Evolutionary conservation across 35 echinoderm and acorn worm genomes (phyloP).

Genomic region (Apostichopus parvimensis): DNA sequence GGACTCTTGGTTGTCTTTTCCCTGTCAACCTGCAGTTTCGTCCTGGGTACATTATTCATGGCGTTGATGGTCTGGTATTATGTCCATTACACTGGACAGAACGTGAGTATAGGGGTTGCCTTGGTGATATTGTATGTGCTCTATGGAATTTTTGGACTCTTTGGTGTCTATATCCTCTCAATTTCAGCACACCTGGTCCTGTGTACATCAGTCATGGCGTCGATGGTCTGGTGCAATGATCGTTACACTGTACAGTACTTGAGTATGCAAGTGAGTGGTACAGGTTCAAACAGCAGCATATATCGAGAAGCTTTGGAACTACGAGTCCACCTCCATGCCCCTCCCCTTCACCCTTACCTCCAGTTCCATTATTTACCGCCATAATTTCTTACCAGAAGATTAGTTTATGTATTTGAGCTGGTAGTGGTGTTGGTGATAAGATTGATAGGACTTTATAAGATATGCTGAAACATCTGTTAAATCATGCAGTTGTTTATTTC

Average conservation of each 20-base stretch:
- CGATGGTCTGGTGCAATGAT: conserved; percentile 75
- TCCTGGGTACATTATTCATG: conserved; percentile 74
- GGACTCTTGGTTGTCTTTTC: conserved; percentile 93
- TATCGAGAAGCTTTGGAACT: neutral
- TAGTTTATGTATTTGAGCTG: too few relatives aligned
- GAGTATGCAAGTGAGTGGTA: conserved; percentile 71
- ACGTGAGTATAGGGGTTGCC: conserved; percentile 62
- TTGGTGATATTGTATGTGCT: conserved; percentile 16
- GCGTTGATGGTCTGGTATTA: conserved; percentile 70
- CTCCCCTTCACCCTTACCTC: too few relatives aligned
- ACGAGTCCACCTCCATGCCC: too few relatives aligned
- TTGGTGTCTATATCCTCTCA: too few relatives aligned
- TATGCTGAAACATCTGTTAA: too few relatives aligned
- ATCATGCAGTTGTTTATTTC: too few relatives aligned
- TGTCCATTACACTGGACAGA: conserved; percentile 78
- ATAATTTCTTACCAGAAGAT: too few relatives aligned
- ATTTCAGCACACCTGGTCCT: conserved; percentile 59
- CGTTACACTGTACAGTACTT: conserved; percentile 77
- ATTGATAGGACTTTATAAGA: too few relatives aligned
- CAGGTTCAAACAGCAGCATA: neutral
- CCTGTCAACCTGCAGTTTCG: conserved; percentile 74
- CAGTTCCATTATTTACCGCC: too few relatives aligned
- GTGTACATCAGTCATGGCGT: conserved; percentile 67
- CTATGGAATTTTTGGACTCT: too few relatives aligned
- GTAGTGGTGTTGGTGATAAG: neutral